Evolutionary conservation across 2,797 vertebrate genomes (phyloP).

Genomic region (Typhlichthys eigenmanni): DNA sequence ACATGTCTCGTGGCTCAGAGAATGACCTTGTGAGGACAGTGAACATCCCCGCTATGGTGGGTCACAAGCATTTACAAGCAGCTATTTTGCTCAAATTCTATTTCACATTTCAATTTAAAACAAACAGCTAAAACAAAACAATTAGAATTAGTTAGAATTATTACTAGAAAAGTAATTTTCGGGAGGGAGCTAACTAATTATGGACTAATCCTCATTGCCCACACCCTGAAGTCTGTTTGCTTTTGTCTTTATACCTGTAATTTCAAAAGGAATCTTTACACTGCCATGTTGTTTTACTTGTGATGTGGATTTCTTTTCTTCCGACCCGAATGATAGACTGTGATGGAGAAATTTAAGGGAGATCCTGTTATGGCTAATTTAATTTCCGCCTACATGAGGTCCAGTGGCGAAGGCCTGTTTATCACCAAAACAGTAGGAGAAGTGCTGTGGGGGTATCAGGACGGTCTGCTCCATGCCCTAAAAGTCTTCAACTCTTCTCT

Average conservation of each 20-base stretch:
- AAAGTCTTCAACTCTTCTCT: constrained; percentile 45
- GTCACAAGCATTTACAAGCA: constrained; percentile 25
- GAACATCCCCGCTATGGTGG: constrained; percentile 92
- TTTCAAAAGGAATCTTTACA: neutral
- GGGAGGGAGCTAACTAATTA: no score
- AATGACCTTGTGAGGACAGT: constrained; percentile 87
- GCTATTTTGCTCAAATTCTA: no score
- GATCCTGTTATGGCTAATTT: accelerated
- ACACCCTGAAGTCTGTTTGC: no score
- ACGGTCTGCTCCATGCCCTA: constrained; percentile 78
- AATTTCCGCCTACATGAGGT: constrained; percentile 65
- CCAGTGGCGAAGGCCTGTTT: constrained; percentile 73
- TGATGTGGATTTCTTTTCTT: neutral
- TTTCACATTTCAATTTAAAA: no score
- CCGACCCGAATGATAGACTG: constrained; percentile 28
- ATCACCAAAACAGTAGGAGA: constrained; percentile 79
- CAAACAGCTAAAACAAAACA: no score
- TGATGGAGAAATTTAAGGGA: constrained; percentile 72
- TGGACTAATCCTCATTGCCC: no score
- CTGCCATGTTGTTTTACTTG: neutral
- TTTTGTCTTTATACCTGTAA: neutral
- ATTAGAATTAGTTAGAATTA: no score
- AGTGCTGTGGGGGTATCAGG: constrained; percentile 93
- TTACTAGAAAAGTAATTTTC: no score
- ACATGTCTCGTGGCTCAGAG: constrained; percentile 86